Conservation (phyloP, 2,888 invertebrate genomes). For the Lagria hirta region DNA sequence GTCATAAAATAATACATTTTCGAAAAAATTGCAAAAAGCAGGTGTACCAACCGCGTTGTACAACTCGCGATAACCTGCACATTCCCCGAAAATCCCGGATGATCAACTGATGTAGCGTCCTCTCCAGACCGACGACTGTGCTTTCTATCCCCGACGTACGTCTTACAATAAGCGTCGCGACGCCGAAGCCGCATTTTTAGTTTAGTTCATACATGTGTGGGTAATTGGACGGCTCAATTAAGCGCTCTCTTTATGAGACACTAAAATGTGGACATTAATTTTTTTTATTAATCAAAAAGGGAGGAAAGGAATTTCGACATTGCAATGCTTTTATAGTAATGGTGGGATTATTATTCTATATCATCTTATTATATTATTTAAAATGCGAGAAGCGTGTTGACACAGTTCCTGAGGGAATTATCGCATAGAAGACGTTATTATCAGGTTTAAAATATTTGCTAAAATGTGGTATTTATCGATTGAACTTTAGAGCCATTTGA, state of each 20-base stretch:
- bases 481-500: too few species aligned
- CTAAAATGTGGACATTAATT: slow-evolving; percentile 1
- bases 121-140: slow-evolving; percentile 22
- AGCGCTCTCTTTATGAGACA: slow-evolving; percentile 7
- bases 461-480: too few species aligned
- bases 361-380: too few species aligned
- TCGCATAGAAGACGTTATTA: too few species aligned
- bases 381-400: too few species aligned
- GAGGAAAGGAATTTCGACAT: too few species aligned
- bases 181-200: slow-evolving; percentile 9
- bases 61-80: slow-evolving; percentile 16
- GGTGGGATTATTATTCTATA: too few species aligned
- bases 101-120: slow-evolving; percentile 25
- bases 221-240: slow-evolving; percentile 9
- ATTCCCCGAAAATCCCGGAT: slow-evolving; percentile 30
- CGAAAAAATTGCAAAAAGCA: slow-evolving; percentile 1
- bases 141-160: slow-evolving; percentile 23
- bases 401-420: too few species aligned
- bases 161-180: slow-evolving; percentile 17
- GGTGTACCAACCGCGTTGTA: slow-evolving; percentile 16
- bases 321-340: too few species aligned
- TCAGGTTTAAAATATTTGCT: too few species aligned
- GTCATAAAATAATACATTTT: slow-evolving; percentile 48
- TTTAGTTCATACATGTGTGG: not conserved
- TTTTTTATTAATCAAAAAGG: too few species aligned